These are phyloP conservation scores for Sycophila texana DNA, from an alignment of 2,888 invertebrate genomes.

Conservation along the genomic window DNA sequence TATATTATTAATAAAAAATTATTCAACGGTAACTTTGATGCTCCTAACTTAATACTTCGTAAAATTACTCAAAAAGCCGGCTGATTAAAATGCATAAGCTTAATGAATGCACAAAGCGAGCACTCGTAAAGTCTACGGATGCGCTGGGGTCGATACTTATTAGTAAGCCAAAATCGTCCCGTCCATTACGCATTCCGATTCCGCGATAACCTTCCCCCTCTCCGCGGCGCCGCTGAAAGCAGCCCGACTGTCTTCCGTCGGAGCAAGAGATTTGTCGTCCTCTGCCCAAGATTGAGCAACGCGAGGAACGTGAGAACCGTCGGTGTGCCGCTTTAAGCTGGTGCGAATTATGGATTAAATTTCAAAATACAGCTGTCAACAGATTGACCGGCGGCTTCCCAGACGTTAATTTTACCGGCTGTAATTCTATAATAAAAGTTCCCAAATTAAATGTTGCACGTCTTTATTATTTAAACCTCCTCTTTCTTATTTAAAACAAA, in stretches of 20 bases:
- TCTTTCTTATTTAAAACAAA: no score
- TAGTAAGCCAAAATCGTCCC: slow-evolving; percentile 71
- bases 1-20: slow-evolving; percentile 2
- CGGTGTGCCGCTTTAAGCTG: slow-evolving; percentile 12
- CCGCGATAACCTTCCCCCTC: slow-evolving; percentile 69
- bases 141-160: slow-evolving; percentile 65
- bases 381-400: no score
- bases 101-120: slow-evolving; percentile 46
- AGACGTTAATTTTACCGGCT: no score
- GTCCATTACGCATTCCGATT: slow-evolving; percentile 74
- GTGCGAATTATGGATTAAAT: not conserved
- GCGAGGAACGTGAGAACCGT: not conserved
- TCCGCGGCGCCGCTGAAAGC: slow-evolving; percentile 54
- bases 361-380: no score
- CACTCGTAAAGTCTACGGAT: not conserved
- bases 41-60: no score
- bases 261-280: slow-evolving; percentile 62
- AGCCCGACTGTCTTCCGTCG: slow-evolving; percentile 65
- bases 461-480: no score
- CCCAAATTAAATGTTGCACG: no score
- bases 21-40: no score
- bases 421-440: no score
- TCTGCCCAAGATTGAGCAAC: slow-evolving; percentile 47
- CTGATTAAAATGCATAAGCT: slow-evolving; percentile 21
- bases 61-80: not conserved